phyloP scores from a whole-genome alignment of 2,113 vertebrate species.

The Rattus norvegicus region DNA sequence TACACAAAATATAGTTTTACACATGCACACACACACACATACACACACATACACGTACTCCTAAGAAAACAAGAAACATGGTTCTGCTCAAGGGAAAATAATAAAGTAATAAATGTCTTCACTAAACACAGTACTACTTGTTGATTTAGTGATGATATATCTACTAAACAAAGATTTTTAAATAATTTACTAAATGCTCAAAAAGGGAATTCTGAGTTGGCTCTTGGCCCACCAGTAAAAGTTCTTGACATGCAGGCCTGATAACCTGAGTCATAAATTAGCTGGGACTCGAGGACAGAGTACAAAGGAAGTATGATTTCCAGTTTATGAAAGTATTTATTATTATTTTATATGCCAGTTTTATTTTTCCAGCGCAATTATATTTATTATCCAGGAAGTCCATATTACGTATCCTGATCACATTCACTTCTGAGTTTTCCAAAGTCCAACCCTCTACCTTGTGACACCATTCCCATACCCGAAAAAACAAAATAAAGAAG shows the following conservation, averaged over 20 bases:
- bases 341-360: background rate
- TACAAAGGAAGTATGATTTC: background rate
- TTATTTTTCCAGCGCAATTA: background rate
- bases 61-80: background rate
- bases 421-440: background rate
- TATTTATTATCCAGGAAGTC: background rate
- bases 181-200: background rate
- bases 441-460: background rate
- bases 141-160: too few species aligned
- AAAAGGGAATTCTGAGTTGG: background rate
- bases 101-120: background rate
- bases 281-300: rapidly evolving
- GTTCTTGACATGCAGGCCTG: background rate
- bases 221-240: background rate
- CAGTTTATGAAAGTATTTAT: background rate
- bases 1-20: background rate
- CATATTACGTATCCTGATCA: background rate
- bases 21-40: background rate
- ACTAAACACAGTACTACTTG: background rate
- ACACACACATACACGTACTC: background rate
- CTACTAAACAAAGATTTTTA: background rate
- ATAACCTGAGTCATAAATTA: background rate
- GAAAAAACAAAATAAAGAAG: background rate
- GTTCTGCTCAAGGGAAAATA: background rate
- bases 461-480: background rate